Conservation (phyloP, 2,113 vertebrate species). For the Leptosomus discolor region DNA sequence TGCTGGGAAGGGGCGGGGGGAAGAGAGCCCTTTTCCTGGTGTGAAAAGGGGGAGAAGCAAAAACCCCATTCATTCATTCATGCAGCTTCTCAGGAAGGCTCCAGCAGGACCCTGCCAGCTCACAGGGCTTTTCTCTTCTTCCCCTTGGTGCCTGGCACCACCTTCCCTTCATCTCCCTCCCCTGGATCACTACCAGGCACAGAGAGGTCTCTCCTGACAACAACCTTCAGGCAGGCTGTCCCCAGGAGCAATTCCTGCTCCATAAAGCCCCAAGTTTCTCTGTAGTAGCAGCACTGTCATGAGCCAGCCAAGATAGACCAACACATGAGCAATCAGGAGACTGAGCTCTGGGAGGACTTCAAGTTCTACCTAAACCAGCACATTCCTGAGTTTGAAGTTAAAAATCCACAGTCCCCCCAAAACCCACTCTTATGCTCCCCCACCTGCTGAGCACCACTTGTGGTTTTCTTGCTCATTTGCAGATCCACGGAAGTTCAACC, state of each 20-base stretch:
- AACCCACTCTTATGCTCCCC: background rate
- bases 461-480: background rate
- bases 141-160: too few relatives aligned
- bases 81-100: background rate
- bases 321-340: rapidly evolving
- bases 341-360: too few relatives aligned
- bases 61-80: background rate
- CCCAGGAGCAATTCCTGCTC: background rate
- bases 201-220: background rate
- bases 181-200: background rate
- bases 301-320: background rate
- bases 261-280: background rate
- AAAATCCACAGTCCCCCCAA: background rate
- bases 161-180: background rate
- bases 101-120: background rate
- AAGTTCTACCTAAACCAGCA: background rate
- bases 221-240: background rate
- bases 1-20: too few relatives aligned
- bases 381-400: background rate
- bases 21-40: background rate
- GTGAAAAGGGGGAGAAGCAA: background rate
- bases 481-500: background rate
- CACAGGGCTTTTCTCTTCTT: background rate
- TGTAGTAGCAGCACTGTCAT: background rate
- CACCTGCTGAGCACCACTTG: background rate